Evolutionary conservation across 2,113 vertebrate genomes (phyloP), one percentile per base, ranked within the genome.

Genomic region (Anarrhichthys ocellatus): DNA sequence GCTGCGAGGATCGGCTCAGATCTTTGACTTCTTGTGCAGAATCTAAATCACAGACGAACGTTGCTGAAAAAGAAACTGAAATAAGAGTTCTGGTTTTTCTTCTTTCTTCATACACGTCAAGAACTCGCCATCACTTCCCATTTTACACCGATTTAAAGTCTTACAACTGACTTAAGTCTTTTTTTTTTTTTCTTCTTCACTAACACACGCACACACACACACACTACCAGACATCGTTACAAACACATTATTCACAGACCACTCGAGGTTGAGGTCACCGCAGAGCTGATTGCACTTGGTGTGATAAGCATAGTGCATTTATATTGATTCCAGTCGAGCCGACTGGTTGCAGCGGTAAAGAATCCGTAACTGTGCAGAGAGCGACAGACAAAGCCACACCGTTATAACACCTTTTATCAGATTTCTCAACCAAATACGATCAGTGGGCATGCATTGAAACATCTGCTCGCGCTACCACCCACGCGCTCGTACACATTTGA

Each of bases 381-480:
- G 58, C 5, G 9, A 34, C 32, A 62, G 18, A 56, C 32, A 64
- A 63, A 42, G 46, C 20, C 58, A 7, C 34, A 22, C 69, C 34
- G 42, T 46, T 52, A 40, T 52, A 34, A 50, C 62, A 73, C 48
- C 20, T 13, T 86, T 81, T 20, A 64, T 64, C 46, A 44, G 62
- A 42, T 78, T 64, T 76, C 66, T 82, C 76, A 74, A 72, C 4
- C 46, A 64, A 80, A 73, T 59, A 48, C 4, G 44, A 29, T 76
- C 50, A 50, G 15, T n/a, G 46, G 46, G 46, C 22, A 42, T 24
- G 50, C 20, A 22, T 42, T 42, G 71, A 76, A 76, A 74, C 70
- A 70, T 72, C 50, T 61, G 59, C 34, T 10, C 32, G 62, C 24
- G 48, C 13, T 44, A 59, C 69, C 40, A 69, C 42, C 22, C 74